Base-by-base conservation (phyloP, 2,888 invertebrate genomes). In the Heteropelma amictum region DNA sequence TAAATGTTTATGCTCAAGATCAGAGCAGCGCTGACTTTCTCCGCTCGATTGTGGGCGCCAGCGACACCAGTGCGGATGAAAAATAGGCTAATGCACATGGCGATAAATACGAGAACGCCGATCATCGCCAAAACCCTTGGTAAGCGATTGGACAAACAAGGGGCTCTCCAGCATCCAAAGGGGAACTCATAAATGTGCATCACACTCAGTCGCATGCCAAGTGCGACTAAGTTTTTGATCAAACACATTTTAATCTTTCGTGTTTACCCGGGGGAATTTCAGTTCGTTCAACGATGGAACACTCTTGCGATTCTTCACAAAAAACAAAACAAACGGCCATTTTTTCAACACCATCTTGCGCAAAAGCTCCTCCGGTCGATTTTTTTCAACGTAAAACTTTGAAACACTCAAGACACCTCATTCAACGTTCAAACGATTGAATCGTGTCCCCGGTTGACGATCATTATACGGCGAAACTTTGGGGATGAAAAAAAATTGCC, bases 231-330 rank as follows among this genome's bases (percentile, higher is more conserved):
- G 85, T 81, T 83, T 81, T 84, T 82, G 77, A 83, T 81, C 86
- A 87, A 87, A 87, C 84, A 86, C 77, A 78, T 81, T 86, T 83
- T 84, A 85, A 87, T 86, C 86, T 81, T 61, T 23, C 72, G 61
- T 49, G 81, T 78, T 84, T 84, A 84, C 82, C 81, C 72, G 40
- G 71, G 75, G 72, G 75, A 45, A 54, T 42, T 67, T 40, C 38
- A 33, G 26, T 51, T 8, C 30, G 40, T 56, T 47, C 42, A 45
- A 33, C n/a, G n/a, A n/a, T n/a, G 51, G 58, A 65, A 58, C 58
- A 53, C 51, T 47, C 38, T 17, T 42, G 8, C 28, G 35, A 19
- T 28, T 45, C 26, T 58, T 28, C 30, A 12, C 30, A 33, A n/a
- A 47, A 47, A 53, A 51, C 40, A n/a, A n/a, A n/a, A n/a, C n/a